These are phyloP conservation scores for Cataglyphis cursor DNA, from an alignment of 2,888 invertebrate species.

Conservation along the genomic window DNA sequence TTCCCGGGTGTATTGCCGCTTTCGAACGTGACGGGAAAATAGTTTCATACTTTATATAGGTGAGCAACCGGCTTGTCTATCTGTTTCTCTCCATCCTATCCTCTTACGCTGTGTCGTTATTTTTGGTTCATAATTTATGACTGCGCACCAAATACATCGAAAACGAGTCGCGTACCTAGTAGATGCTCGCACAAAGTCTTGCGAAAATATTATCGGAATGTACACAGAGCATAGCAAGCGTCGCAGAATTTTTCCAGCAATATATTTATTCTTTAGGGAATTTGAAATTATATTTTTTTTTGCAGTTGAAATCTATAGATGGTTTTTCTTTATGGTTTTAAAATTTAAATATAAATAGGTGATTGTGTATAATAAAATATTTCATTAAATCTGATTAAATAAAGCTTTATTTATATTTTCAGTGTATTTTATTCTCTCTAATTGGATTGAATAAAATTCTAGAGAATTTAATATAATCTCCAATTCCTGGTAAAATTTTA, in stretches of 20 bases:
- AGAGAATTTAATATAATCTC: background rate
- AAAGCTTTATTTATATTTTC: background rate
- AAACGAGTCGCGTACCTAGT: conserved; percentile 32
- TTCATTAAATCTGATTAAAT: background rate
- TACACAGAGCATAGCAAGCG: background rate
- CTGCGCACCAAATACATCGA: conserved; percentile 23
- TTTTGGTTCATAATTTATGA: conserved; percentile 63
- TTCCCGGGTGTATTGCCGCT: conserved; percentile 56
- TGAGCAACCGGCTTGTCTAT: conserved; percentile 25
- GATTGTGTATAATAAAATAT: background rate
- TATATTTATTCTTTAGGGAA: background rate
- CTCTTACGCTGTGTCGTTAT: conserved; percentile 35
- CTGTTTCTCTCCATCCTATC: conserved; percentile 10
- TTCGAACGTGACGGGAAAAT: conserved; percentile 61
- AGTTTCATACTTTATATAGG: conserved; percentile 60
- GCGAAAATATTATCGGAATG: conserved; percentile 32
- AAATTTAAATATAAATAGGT: background rate
- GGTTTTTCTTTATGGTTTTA: background rate
- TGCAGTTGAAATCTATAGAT: background rate
- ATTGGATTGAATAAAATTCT: background rate
- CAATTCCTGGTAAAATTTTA: conserved; percentile 3
- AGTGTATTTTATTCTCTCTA: conserved; percentile 12
- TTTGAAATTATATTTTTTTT: conserved; percentile 20
- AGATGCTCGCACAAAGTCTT: conserved; percentile 37
- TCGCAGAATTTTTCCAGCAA: background rate